A percentile compares a stretch with the other conserved stretches of the same genome.
Conservation (phyloP, 2,797 vertebrate species). For the Ctenopoma kingsleyae region DNA sequence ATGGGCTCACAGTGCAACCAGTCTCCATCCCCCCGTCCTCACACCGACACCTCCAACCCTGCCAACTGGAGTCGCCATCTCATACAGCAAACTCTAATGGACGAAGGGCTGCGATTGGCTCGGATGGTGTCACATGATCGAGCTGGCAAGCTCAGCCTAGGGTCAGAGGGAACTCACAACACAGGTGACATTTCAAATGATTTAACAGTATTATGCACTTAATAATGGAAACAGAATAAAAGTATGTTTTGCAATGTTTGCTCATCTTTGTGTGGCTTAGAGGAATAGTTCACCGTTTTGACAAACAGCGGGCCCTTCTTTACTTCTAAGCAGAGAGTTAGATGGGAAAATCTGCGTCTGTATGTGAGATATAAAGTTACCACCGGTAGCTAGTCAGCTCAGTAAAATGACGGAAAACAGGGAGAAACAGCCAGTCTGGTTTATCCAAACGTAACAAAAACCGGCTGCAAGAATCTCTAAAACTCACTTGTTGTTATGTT, state of each 20-base stretch:
- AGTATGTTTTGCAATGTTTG: constrained; percentile 24
- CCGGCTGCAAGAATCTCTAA: not conserved
- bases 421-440: not conserved
- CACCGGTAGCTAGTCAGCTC: not conserved
- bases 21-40: constrained; percentile 87
- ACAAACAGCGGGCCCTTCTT: not conserved
- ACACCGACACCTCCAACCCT: constrained; percentile 87
- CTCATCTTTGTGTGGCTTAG: constrained; percentile 10
- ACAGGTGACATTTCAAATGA: constrained; percentile 86
- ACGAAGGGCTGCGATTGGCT: constrained; percentile 96
- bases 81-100: constrained; percentile 97
- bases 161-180: constrained; percentile 86
- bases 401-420: not conserved
- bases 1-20: constrained; percentile 84
- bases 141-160: constrained; percentile 88
- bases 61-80: constrained; percentile 95
- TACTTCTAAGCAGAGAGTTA: not conserved
- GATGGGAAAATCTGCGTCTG: not conserved
- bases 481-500: not conserved
- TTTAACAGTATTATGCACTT: constrained; percentile 32
- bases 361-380: not conserved
- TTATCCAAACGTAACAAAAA: not conserved
- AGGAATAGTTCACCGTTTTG: constrained; percentile 13
- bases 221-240: constrained; percentile 44
- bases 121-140: constrained; percentile 95